A percentile compares a stretch with the other conserved stretches of the same genome.
Evolutionary conservation across 2,797 vertebrate species (phyloP).

Genomic region (Leptoclinus maculatus): DNA sequence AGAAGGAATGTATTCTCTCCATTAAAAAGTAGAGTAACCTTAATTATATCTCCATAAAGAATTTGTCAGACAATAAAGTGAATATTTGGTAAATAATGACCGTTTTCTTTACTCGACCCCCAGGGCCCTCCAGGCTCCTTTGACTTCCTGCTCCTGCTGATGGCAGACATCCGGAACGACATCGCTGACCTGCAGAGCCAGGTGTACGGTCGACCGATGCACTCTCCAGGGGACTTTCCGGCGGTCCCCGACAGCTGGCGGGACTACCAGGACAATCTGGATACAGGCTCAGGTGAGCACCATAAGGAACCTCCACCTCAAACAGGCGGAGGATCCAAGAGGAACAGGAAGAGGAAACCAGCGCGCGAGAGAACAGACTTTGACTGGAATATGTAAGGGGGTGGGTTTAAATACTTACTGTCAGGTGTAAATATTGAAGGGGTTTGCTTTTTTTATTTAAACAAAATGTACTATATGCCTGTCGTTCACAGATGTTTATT

Average conservation of each 20-base stretch:
- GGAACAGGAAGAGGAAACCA: conserved; percentile 83
- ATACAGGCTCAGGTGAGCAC: conserved; percentile 93
- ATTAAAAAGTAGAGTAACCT: not conserved
- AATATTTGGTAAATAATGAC: not conserved
- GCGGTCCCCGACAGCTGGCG: conserved; percentile 87
- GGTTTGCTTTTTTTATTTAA: conserved; percentile 75
- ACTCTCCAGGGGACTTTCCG: conserved; percentile 86
- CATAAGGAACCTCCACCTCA: conserved; percentile 75
- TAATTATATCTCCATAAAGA: not conserved
- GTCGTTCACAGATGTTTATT: conserved; percentile 84
- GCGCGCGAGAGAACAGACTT: conserved; percentile 73
- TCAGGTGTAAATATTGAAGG: conserved; percentile 72
- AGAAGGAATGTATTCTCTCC: not conserved
- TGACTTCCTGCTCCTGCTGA: conserved; percentile 94
- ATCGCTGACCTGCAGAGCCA: conserved; percentile 92
- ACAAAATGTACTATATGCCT: conserved; percentile 69
- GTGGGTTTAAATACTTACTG: conserved; percentile 16
- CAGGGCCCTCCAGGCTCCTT: conserved; percentile 97
- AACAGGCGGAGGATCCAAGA: conserved; percentile 77
- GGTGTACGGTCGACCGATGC: conserved; percentile 87
- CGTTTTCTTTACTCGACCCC: conserved; percentile 2
- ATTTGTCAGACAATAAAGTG: not conserved
- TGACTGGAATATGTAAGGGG: conserved; percentile 63
- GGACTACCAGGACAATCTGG: conserved; percentile 87
- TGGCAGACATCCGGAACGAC: conserved; percentile 97